These are phyloP conservation scores for Cataglyphis hispanica DNA, from an alignment of 1,140 invertebrate genomes.

Conservation along the genomic window DNA sequence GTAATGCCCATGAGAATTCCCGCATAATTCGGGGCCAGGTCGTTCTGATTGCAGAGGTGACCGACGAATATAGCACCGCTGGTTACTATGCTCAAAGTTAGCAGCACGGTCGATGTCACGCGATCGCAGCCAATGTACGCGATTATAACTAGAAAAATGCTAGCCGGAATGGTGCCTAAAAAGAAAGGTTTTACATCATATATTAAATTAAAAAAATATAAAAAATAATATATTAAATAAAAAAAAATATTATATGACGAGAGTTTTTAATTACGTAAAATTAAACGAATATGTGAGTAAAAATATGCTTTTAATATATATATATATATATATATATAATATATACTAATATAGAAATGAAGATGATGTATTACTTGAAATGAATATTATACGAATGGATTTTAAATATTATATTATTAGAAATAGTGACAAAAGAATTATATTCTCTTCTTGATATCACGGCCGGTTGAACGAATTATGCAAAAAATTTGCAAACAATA, in stretches of 20 bases:
- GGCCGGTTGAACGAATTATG: background rate
- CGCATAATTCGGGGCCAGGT: constrained; percentile 95
- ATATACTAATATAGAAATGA: background rate
- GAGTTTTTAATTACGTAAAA: background rate
- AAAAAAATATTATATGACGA: background rate
- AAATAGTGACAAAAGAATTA: background rate
- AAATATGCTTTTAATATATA: background rate
- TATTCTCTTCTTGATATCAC: background rate
- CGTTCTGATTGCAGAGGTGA: constrained; percentile 95
- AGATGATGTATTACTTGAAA: background rate
- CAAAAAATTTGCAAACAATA: constrained; percentile 37
- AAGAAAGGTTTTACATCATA: background rate
- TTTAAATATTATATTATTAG: background rate
- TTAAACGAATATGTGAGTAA: background rate
- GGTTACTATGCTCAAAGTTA: constrained; percentile 90
- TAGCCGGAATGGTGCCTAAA: constrained; percentile 89
- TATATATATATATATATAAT: no score
- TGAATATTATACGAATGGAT: background rate
- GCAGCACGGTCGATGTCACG: constrained; percentile 89
- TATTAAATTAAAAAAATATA: no score
- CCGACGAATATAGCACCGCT: constrained; percentile 95
- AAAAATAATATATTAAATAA: no score
- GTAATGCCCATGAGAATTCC: constrained; percentile 95
- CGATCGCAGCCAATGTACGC: constrained; percentile 90
- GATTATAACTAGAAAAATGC: constrained; percentile 89